Conservation (phyloP, 1,140 invertebrate genomes). For the Leptonema lineaticorne region DNA sequence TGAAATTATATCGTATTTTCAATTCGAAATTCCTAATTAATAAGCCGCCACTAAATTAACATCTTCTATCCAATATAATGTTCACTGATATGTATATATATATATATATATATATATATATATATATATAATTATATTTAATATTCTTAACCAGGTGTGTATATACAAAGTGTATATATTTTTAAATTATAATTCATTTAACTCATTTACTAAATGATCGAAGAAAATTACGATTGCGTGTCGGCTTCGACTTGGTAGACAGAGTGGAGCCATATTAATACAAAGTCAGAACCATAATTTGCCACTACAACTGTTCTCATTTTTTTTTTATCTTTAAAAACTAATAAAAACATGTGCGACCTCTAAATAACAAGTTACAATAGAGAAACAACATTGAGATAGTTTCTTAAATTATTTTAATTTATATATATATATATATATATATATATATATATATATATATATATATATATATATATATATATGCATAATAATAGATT, state of each 20-base stretch:
- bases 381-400: no score
- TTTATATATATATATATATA: background rate
- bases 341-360: no score
- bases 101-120: background rate
- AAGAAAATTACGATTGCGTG: background rate
- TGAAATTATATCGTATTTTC: background rate
- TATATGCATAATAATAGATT: no score
- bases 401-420: background rate
- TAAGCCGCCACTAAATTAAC: no score
- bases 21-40: background rate
- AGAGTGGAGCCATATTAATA: background rate
- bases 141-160: no score
- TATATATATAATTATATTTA: background rate
- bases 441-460: background rate
- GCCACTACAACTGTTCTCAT: no score
- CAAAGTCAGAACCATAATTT: no score
- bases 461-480: background rate
- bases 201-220: background rate
- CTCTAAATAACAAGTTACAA: no score
- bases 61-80: no score
- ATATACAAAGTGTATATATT: no score
- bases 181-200: background rate
- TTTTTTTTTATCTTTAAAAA: no score
- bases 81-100: no score
- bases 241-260: background rate